phyloP scores from a whole-genome alignment of 2,888 invertebrate species.

The Catonia carolina region DNA sequence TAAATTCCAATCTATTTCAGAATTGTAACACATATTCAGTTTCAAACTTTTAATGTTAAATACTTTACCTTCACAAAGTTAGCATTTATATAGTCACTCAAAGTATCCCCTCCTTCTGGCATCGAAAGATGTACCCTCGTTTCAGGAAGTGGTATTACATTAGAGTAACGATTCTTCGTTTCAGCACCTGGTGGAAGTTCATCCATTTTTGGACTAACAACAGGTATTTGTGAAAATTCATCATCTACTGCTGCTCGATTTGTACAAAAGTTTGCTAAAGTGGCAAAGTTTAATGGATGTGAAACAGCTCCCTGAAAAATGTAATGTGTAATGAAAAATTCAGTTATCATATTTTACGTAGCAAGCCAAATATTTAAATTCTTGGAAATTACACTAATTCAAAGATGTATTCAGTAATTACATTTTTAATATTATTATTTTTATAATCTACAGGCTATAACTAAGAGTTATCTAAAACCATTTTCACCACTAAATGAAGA shows the following conservation, averaged over 20 bases:
- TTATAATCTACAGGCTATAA: no score
- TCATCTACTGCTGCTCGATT: conserved; percentile 65
- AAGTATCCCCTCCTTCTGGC: conserved; percentile 57
- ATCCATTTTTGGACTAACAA: conserved; percentile 67
- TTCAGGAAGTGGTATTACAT: conserved; percentile 89
- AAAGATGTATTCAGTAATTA: no score
- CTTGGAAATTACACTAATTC: no score
- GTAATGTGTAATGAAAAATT: no score
- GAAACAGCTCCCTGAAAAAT: conserved; percentile 55
- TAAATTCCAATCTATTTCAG: no score
- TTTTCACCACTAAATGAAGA: no score
- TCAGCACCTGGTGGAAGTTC: conserved; percentile 83
- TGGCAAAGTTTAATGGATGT: conserved; percentile 70
- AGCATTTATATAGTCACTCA: conserved; percentile 88
- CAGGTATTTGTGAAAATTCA: conserved; percentile 76
- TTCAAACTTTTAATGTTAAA: no score
- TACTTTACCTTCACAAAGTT: conserved; percentile 75
- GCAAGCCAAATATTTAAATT: no score
- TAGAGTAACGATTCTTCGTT: conserved; percentile 87
- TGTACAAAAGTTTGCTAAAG: conserved; percentile 59
- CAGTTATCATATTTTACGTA: no score
- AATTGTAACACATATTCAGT: no score
- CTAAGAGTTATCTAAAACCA: no score
- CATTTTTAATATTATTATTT: no score
- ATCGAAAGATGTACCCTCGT: conserved; percentile 72